Base-by-base conservation (phyloP, 37 sponge, comb jelly and placozoan genomes). In the Diacarnus erythraeanus region DNA sequence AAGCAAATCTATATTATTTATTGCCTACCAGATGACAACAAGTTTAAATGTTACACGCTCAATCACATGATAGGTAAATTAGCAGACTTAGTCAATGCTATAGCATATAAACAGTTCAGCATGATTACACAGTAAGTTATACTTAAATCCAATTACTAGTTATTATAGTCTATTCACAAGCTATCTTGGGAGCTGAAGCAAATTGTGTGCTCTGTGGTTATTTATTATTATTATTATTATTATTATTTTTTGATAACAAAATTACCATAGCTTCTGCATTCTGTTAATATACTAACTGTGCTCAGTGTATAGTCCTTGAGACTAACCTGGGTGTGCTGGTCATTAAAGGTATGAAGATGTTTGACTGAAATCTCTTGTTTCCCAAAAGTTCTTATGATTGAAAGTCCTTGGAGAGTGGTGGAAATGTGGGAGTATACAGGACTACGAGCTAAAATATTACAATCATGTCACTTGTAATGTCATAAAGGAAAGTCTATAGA, bases 401-500 rank as follows among this genome's bases (percentile, higher is more conserved):
- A 42, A 59, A 94, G 79, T 1, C 94, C 94, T 85, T 90, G 94
- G 30, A 94, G 78, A 26, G 94, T 87, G 61, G 77, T 81, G 29
- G 91, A 90, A 37, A 94, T 72, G 71, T 94, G 94, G 38, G 91
- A 90, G 67, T 87, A 94, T 43, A 94, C 54, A 38, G 94, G 94
- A 90, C 94, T 94, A 20, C 94, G 91, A 70, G 92, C 94, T 94
- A 82, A 10, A 69, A 30, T n/a, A n/a, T n/a, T n/a, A n/a, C n/a
- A n/a, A n/a, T n/a, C n/a, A n/a, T n/a, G n/a, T n/a, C n/a, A n/a
- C n/a, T n/a, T n/a, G n/a, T n/a, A n/a, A n/a, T n/a, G n/a, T n/a
- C n/a, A n/a, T n/a, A n/a, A n/a, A n/a, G n/a, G n/a, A n/a, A n/a
- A n/a, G n/a, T n/a, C n/a, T n/a, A n/a, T n/a, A n/a, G n/a, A n/a